Conservation (phyloP, 2,797 vertebrate species). For the Chrysocyon brachyurus region DNA sequence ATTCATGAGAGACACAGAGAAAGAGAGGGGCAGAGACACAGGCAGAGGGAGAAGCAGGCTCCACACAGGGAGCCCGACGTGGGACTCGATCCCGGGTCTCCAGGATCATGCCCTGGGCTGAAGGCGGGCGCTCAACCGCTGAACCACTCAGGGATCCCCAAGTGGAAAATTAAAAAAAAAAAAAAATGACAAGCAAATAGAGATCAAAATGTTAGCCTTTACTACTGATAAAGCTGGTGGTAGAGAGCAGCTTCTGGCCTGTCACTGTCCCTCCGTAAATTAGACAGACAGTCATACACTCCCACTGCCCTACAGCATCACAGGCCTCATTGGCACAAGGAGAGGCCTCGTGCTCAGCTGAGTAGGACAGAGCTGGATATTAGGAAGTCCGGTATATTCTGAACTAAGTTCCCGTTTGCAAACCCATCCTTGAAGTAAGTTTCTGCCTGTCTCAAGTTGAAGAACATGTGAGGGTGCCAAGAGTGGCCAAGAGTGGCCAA, state of each 20-base stretch:
- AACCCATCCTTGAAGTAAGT: not conserved
- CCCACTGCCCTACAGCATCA: not conserved
- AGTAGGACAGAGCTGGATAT: not conserved
- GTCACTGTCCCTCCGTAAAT: not conserved
- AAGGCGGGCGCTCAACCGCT: no score
- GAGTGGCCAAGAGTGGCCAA: not conserved
- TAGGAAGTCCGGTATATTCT: not conserved
- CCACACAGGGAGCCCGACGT: no score
- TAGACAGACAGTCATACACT: not conserved
- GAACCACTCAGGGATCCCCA: not conserved
- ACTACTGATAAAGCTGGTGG: not conserved
- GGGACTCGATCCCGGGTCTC: no score
- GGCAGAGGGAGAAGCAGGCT: no score
- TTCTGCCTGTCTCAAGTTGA: not conserved
- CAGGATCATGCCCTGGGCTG: no score
- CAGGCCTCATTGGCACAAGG: not conserved
- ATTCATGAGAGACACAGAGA: no score
- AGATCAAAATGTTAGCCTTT: slow-evolving; percentile 50
- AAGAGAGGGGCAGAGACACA: no score
- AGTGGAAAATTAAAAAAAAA: not conserved
- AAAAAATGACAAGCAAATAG: not conserved
- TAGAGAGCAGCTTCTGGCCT: not conserved
- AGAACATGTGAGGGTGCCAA: not conserved
- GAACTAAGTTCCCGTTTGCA: not conserved
- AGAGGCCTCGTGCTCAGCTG: not conserved